Conservation (phyloP, 1,140 invertebrate genomes). For the Lycorma delicatula region DNA sequence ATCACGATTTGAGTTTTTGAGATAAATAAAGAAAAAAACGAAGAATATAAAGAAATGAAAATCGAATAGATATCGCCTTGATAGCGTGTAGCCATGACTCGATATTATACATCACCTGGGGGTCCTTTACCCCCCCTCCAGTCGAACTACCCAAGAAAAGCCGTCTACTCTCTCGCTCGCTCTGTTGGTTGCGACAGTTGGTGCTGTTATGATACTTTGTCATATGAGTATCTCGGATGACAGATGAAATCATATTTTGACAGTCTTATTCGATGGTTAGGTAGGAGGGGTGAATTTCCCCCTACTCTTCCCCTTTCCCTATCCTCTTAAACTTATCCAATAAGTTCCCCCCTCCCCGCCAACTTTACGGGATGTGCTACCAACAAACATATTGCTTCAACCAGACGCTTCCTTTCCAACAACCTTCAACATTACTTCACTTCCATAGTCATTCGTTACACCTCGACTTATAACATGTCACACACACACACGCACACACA, state of each 20-base stretch:
- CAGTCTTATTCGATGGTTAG: conserved; percentile 18
- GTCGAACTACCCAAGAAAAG: conserved; percentile 25
- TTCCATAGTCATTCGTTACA: too few species aligned
- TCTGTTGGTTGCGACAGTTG: conserved; percentile 20
- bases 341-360: conserved; percentile 15
- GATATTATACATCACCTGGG: background rate
- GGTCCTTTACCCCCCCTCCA: conserved; percentile 7
- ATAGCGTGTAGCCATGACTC: conserved; percentile 15
- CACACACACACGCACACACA: too few species aligned
- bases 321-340: conserved; percentile 24
- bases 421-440: too few species aligned
- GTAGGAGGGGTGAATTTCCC: background rate
- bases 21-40: background rate
- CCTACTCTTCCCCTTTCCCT: background rate
- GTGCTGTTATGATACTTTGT: background rate
- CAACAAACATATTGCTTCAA: too few species aligned
- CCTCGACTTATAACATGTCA: too few species aligned
- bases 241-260: conserved; percentile 27
- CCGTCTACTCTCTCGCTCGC: too few species aligned
- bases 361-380: too few species aligned
- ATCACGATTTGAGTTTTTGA: background rate
- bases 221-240: conserved; percentile 14
- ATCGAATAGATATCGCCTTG: conserved; percentile 18
- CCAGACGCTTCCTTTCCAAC: too few species aligned
- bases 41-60: conserved; percentile 8